These are phyloP conservation scores for Aurelia aurita DNA, from an alignment of 30 jellyfish, hydroid and myxozoan species.

Conservation along the genomic window DNA sequence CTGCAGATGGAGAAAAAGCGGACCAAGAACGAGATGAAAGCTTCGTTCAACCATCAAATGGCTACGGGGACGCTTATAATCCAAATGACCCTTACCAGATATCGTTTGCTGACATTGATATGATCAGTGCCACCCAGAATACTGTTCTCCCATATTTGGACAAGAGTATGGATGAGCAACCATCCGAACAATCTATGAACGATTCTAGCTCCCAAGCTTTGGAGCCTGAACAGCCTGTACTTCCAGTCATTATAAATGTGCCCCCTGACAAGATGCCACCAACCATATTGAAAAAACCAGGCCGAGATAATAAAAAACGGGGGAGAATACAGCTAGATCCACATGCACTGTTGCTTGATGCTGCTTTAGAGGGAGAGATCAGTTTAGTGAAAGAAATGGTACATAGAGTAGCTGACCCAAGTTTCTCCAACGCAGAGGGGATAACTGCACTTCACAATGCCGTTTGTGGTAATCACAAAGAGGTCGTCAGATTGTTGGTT, in stretches of 20 bases:
- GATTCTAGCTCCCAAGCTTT: conserved; percentile 62
- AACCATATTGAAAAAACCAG: conserved; percentile 88
- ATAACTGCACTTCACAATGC: conserved; percentile 98
- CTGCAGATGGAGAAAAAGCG: conserved; percentile 13
- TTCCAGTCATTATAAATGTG: conserved; percentile 83
- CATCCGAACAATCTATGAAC: conserved; percentile 43
- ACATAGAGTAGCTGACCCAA: conserved; percentile 93
- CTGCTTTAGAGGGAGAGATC: conserved; percentile 98
- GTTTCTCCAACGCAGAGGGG: conserved; percentile 97
- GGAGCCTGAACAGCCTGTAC: conserved; percentile 56
- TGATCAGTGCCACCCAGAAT: conserved; percentile 84
- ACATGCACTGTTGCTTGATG: conserved; percentile 90
- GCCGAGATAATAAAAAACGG: conserved; percentile 85
- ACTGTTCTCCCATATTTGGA: conserved; percentile 70
- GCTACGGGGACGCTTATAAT: not conserved
- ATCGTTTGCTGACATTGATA: conserved; percentile 95
- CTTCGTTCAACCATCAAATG: not conserved
- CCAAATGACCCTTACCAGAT: conserved; percentile 44
- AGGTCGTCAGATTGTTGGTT: conserved; percentile 87
- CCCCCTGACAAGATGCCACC: conserved; percentile 99
- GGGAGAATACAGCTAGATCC: conserved; percentile 96
- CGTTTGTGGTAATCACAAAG: conserved; percentile 97
- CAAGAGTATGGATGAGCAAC: conserved; percentile 52
- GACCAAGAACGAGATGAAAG: not conserved
- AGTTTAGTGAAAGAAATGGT: conserved; percentile 79